These are phyloP conservation scores for Limnephilus lunatus DNA, from an alignment of 2,888 invertebrate species.

Conservation along the genomic window DNA sequence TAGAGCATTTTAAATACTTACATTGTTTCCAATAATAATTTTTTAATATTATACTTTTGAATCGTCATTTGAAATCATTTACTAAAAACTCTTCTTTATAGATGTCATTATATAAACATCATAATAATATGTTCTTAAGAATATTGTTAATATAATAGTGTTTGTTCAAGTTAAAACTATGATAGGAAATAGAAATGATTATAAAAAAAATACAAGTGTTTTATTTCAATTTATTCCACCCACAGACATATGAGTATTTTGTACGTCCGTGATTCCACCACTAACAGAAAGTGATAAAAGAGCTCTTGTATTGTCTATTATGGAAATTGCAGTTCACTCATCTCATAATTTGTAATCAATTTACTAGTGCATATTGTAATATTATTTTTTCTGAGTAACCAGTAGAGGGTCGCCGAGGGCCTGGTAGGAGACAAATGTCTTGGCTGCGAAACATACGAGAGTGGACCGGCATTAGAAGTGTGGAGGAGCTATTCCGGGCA, in stretches of 20 bases:
- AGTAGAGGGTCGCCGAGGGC: no score
- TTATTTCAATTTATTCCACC: slow-evolving; percentile 9
- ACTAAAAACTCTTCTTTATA: slow-evolving; percentile 51
- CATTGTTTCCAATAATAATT: slow-evolving; percentile 10
- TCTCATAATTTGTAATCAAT: no score
- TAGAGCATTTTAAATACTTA: slow-evolving; percentile 13
- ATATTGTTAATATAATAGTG: slow-evolving; percentile 64
- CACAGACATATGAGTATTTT: no score
- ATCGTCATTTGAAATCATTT: slow-evolving; percentile 33
- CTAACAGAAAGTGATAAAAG: neutral
- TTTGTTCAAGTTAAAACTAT: slow-evolving; percentile 63
- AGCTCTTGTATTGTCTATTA: no score
- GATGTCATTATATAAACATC: slow-evolving; percentile 57
- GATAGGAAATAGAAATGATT: slow-evolving; percentile 63
- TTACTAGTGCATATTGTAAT: no score
- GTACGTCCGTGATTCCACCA: no score
- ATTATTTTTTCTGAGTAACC: no score
- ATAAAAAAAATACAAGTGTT: slow-evolving; percentile 44
- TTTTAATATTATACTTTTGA: neutral
- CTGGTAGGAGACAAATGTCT: no score
- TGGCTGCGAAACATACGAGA: no score
- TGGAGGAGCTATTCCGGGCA: no score
- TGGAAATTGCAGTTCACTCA: no score
- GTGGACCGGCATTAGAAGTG: no score
- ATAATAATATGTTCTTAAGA: slow-evolving; percentile 53